phyloP scores from a whole-genome alignment of 1,140 invertebrate species.

The Hyphantria cunea region DNA sequence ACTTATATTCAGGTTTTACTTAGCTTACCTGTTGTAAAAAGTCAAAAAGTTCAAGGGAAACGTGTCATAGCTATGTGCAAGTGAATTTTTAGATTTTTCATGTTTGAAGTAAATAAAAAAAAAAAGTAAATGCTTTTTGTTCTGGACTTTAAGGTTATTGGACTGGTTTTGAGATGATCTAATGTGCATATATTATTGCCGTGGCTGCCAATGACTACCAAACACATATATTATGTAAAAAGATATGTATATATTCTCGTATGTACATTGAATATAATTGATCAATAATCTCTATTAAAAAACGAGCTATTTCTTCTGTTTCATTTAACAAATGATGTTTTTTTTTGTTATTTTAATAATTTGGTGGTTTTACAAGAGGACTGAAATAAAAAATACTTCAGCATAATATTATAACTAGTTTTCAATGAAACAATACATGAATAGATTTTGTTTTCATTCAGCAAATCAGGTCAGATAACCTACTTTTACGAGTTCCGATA shows the following conservation, averaged over 20 bases:
- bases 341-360: too few relatives aligned
- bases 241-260: not conserved
- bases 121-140: slow-evolving; percentile 6
- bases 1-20: too few relatives aligned
- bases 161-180: slow-evolving; percentile 68
- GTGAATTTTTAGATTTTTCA: not conserved
- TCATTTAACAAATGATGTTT: too few relatives aligned
- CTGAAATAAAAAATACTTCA: not conserved
- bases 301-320: too few relatives aligned
- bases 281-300: too few relatives aligned
- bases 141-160: slow-evolving; percentile 25
- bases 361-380: too few relatives aligned
- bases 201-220: slow-evolving; percentile 42
- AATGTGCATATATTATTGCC: slow-evolving; percentile 61
- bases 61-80: not conserved
- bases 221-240: not conserved
- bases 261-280: too few relatives aligned
- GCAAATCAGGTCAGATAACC: not conserved
- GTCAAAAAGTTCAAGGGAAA: slow-evolving; percentile 3
- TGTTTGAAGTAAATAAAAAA: slow-evolving; percentile 4
- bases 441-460: slow-evolving; percentile 2
- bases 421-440: not conserved
- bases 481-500: not conserved
- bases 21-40: slow-evolving; percentile 2
- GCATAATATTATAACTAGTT: not conserved